These are phyloP conservation scores for Xerus inauris DNA, from an alignment of 2,113 vertebrate genomes.

Conservation along the genomic window DNA sequence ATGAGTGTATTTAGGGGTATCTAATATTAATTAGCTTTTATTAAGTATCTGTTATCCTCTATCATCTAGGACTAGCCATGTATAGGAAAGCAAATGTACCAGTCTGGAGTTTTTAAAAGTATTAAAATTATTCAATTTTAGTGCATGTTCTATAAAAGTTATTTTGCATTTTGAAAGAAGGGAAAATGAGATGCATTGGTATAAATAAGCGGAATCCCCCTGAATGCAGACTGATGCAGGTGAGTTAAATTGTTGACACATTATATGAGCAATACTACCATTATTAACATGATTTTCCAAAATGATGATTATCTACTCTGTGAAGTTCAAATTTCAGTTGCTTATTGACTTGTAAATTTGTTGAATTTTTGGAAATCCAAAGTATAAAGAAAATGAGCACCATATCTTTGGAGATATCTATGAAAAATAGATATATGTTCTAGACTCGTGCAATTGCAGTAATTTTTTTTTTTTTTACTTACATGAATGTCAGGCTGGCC, in stretches of 20 bases:
- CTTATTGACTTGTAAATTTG: neutral
- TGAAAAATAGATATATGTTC: neutral
- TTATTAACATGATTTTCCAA: conserved; percentile 29
- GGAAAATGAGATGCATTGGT: neutral
- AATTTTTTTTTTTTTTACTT: neutral
- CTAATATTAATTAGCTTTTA: conserved; percentile 16
- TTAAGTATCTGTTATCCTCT: neutral
- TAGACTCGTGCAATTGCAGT: neutral
- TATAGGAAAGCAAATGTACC: neutral
- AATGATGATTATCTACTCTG: neutral
- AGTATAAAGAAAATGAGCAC: neutral
- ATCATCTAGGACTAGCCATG: neutral
- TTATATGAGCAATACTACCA: neutral
- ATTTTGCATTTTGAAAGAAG: conserved; percentile 27
- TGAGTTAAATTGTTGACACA: neutral
- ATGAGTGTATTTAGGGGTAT: conserved; percentile 3
- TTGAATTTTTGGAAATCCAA: neutral
- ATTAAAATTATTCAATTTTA: neutral
- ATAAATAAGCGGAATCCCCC: neutral
- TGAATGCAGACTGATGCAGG: neutral
- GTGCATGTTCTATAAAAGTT: neutral
- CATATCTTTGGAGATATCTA: neutral
- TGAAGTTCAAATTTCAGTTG: neutral
- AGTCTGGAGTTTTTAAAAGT: neutral
- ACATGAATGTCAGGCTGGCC: neutral